Conservation (phyloP, 1,140 invertebrate species). For the Atopsyche davidsoni region DNA sequence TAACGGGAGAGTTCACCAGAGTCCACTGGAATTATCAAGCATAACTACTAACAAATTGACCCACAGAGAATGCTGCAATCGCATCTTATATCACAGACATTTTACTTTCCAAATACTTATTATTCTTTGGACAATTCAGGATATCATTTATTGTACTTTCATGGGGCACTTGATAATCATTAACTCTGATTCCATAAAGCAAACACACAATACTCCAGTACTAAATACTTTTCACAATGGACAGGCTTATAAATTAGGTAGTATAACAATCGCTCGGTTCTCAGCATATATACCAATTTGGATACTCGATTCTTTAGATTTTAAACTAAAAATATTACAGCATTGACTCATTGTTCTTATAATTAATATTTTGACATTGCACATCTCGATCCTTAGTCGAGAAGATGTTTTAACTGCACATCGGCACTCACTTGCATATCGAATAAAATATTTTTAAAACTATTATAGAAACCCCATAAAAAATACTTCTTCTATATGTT, state of each 20-base stretch:
- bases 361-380: conserved; percentile 29
- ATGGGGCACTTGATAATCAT: conserved; percentile 28
- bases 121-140: conserved; percentile 48
- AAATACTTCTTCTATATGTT: conserved; percentile 50
- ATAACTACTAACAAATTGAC: conserved; percentile 44
- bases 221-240: conserved; percentile 15
- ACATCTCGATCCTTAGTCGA: conserved; percentile 24
- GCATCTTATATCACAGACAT: conserved; percentile 51
- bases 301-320: conserved; percentile 20
- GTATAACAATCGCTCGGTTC: conserved; percentile 24
- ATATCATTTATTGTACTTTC: conserved; percentile 32
- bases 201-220: conserved; percentile 22
- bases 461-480: conserved; percentile 29
- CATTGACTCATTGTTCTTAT: conserved; percentile 30
- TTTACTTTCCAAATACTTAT: conserved; percentile 29
- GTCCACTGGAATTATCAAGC: conserved; percentile 41
- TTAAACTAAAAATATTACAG: conserved; percentile 30
- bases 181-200: conserved; percentile 16
- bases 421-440: conserved; percentile 26
- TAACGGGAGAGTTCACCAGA: conserved; percentile 11
- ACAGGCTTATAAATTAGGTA: conserved; percentile 23
- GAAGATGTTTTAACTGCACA: conserved; percentile 24
- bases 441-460: conserved; percentile 21
- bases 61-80: conserved; percentile 41
- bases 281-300: conserved; percentile 21